These are phyloP conservation scores for Cyprinodon tularosa DNA, from an alignment of 2,113 vertebrate genomes.

Conservation along the genomic window DNA sequence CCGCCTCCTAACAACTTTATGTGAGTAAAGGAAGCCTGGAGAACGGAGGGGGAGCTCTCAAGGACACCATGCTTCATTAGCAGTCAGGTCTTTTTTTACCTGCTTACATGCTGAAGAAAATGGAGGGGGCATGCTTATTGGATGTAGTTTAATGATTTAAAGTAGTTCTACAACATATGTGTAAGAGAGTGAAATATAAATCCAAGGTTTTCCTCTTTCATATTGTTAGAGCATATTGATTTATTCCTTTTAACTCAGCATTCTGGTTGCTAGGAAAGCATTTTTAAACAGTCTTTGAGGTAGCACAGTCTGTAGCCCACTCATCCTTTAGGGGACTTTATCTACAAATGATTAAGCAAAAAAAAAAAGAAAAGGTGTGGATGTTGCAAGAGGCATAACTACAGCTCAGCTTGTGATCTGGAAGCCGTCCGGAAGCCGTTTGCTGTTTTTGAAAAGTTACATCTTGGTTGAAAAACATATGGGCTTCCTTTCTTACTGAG, in stretches of 20 bases:
- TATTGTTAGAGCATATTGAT: neutral
- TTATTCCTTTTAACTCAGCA: neutral
- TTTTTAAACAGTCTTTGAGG: constrained; percentile 14
- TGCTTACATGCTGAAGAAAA: constrained; percentile 12
- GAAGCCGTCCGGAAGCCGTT: neutral
- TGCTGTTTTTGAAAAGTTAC: neutral
- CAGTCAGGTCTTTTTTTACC: constrained; percentile 53
- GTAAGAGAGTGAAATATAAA: neutral
- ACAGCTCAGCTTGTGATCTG: constrained; percentile 2
- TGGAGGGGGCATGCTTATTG: constrained; percentile 4
- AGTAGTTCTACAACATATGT: neutral
- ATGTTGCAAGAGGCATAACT: constrained; percentile 1
- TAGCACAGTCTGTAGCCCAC: neutral
- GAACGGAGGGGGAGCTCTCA: constrained; percentile 41
- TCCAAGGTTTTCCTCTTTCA: neutral
- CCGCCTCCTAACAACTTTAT: constrained; percentile 65
- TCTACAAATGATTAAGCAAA: neutral
- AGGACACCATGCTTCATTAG: constrained; percentile 61
- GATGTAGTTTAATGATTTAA: constrained; percentile 17
- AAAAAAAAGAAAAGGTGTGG: neutral
- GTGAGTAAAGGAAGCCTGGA: constrained; percentile 30
- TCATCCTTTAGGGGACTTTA: neutral
- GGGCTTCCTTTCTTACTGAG: constrained; percentile 3
- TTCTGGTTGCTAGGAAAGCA: neutral
- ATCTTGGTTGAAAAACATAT: neutral